Conservation (phyloP, 30 jellyfish, hydroid and myxozoan genomes). For the Hydractinia symbiolongicarpus region DNA sequence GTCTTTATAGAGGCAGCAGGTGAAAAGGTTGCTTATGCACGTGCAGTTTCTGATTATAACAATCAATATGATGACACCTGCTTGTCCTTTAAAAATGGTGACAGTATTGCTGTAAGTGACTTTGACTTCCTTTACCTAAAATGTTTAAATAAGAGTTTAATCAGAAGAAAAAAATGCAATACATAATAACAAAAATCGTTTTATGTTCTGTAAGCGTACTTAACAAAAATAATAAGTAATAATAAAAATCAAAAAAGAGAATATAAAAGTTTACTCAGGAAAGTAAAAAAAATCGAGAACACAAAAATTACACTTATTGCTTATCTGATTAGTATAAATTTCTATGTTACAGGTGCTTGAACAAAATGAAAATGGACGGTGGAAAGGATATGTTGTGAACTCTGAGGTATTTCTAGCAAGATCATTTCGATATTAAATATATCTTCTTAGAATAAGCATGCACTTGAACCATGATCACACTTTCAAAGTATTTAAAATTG, state of each 20-base stretch:
- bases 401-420: constrained; percentile 32
- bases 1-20: constrained; percentile 76
- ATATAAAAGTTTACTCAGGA: too few relatives aligned
- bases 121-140: background rate
- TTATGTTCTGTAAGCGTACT: too few relatives aligned
- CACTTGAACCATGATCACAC: too few relatives aligned
- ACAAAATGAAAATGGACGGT: constrained; percentile 72
- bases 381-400: constrained; percentile 70
- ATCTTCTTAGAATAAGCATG: too few relatives aligned
- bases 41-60: constrained; percentile 57
- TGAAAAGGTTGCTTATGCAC: constrained; percentile 61
- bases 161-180: too few relatives aligned
- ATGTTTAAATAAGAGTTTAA: background rate
- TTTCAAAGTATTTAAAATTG: too few relatives aligned
- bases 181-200: too few relatives aligned
- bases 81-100: constrained; percentile 65
- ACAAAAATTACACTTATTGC: too few relatives aligned
- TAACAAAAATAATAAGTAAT: too few relatives aligned
- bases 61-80: constrained; percentile 66
- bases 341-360: constrained; percentile 50
- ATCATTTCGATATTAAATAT: background rate
- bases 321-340: background rate
- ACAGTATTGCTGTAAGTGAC: constrained; percentile 65
- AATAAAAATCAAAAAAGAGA: too few relatives aligned
- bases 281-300: too few relatives aligned